phyloP scores from a whole-genome alignment of 2,113 vertebrate species.

The Gambusia holbrooki region DNA sequence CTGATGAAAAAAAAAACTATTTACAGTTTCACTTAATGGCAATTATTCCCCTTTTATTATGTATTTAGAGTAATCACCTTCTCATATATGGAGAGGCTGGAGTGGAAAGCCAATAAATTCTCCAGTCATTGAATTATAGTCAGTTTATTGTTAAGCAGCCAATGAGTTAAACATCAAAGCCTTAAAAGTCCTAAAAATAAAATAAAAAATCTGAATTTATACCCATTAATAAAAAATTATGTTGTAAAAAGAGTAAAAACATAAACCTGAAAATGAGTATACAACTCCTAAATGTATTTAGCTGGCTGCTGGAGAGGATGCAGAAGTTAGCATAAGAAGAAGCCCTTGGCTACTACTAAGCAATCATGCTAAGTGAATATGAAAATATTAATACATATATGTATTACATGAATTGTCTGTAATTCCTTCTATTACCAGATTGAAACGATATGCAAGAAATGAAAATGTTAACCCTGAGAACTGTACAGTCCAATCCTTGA shows the following conservation, averaged over 20 bases:
- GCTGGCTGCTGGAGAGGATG: neutral
- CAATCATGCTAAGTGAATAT: conserved; percentile 10
- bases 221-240: neutral
- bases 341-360: conserved; percentile 11
- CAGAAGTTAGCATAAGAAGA: neutral
- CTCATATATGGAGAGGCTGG: neutral
- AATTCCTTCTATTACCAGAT: conserved; percentile 4
- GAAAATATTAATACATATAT: neutral
- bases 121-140: neutral
- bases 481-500: neutral
- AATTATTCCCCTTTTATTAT: neutral
- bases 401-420: neutral
- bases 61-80: neutral
- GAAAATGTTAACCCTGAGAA: conserved; percentile 5
- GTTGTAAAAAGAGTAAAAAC: neutral
- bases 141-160: neutral
- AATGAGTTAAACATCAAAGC: neutral
- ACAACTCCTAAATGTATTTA: neutral
- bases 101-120: neutral
- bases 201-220: too few relatives aligned
- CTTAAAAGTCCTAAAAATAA: neutral
- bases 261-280: neutral
- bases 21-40: neutral
- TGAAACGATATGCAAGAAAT: conserved; percentile 6
- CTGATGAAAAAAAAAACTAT: neutral